Conservation (phyloP, 2,888 invertebrate species). For the Leptinotarsa tumamoca region DNA sequence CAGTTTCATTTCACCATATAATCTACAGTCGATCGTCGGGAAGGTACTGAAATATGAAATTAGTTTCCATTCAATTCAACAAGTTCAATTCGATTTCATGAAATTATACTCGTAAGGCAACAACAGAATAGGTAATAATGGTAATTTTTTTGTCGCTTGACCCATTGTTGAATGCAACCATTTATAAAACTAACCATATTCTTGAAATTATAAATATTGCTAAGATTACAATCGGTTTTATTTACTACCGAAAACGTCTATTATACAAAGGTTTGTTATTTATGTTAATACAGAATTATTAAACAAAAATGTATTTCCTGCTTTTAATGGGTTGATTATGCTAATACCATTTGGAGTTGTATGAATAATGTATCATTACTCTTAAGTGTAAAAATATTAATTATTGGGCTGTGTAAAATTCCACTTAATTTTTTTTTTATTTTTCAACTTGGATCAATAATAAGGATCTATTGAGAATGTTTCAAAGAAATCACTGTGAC, state of each 20-base stretch:
- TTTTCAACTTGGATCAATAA: not conserved
- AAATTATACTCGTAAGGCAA: not conserved
- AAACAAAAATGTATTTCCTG: slow-evolving; percentile 17
- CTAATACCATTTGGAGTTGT: not conserved
- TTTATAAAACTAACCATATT: not conserved
- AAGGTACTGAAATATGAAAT: too few relatives aligned
- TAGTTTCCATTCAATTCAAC: too few relatives aligned
- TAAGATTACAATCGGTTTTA: slow-evolving; percentile 16
- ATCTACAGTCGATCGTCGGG: too few relatives aligned
- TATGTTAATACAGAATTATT: slow-evolving; percentile 1
- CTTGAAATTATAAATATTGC: not conserved
- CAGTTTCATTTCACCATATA: too few relatives aligned
- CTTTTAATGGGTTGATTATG: slow-evolving; percentile 14
- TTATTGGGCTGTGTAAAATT: not conserved
- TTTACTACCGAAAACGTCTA: not conserved
- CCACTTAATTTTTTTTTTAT: not conserved
- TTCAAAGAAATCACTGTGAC: too few relatives aligned
- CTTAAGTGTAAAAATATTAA: slow-evolving; percentile 5
- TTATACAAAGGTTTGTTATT: not conserved
- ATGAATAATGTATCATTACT: not conserved
- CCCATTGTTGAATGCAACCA: not conserved
- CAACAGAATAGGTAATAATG: too few relatives aligned
- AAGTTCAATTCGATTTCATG: not conserved
- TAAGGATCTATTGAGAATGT: not conserved
- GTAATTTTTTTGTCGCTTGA: not conserved